Conservation (phyloP, 2,113 vertebrate species). For the Cebus imitator region DNA sequence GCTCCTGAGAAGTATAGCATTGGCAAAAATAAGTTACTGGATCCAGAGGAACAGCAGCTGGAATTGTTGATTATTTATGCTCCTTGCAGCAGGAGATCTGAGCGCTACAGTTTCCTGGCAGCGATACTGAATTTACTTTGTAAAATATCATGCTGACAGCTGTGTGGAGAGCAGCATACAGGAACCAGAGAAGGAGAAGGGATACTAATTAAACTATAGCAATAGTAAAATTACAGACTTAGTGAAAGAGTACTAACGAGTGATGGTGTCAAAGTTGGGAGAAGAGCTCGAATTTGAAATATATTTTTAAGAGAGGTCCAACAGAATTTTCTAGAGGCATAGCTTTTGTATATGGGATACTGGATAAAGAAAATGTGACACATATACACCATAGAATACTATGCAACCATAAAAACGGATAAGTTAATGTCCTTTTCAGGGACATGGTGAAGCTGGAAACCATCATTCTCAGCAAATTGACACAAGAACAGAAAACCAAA, state of each 20-base stretch:
- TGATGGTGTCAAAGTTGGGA: accelerated
- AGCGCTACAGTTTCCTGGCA: background rate
- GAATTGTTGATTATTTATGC: accelerated
- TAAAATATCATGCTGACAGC: background rate
- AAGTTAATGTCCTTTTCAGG: too few species aligned
- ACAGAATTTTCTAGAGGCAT: background rate
- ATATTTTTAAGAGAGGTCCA: background rate
- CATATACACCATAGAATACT: too few species aligned
- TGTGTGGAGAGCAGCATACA: too few species aligned
- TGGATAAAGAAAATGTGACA: too few species aligned
- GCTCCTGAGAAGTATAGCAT: background rate
- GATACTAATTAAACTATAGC: accelerated
- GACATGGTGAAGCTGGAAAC: too few species aligned
- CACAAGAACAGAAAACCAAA: too few species aligned
- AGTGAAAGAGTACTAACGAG: too few species aligned
- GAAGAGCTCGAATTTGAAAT: background rate
- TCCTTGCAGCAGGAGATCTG: background rate
- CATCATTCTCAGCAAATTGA: too few species aligned
- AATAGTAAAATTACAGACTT: too few species aligned
- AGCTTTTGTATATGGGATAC: background rate
- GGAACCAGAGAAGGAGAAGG: accelerated
- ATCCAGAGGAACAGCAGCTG: accelerated
- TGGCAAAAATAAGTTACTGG: too few species aligned
- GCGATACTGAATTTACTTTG: background rate
- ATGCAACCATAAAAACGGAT: too few species aligned